Evolutionary conservation across 2,797 vertebrate genomes (phyloP), one percentile per base, ranked within the genome.

Genomic region (Scleropages formosus): DNA sequence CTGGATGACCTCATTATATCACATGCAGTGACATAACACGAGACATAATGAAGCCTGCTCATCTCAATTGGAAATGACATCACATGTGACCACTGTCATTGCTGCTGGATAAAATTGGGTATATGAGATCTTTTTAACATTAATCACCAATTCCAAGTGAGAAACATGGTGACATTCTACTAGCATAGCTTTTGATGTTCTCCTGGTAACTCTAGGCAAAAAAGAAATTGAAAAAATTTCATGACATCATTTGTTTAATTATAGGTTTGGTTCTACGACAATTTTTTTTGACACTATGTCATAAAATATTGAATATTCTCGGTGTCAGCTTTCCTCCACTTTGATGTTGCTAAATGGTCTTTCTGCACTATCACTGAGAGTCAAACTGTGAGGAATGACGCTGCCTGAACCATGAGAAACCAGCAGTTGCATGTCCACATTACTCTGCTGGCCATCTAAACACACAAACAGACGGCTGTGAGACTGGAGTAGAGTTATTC

Each of bases 391-490:
- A 11, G 65, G n/a, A n/a, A n/a, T n/a, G n/a, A n/a, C n/a, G n/a
- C n/a, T n/a, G n/a, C n/a, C n/a, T n/a, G n/a, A n/a, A 7, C 49
- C 12, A 12, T n/a, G 65, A n/a, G 46, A 39, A 68, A 49, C 18
- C 12, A 44, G 65, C 65, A 44, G n/a, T n/a, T n/a, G n/a, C n/a
- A 67, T 46, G 31, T 67, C 44, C 20, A n/a, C 46, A 49, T 68
- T 6, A 20, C 65, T 68, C 18, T 20, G 68, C 10, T 20, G 44
- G 11, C 16, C 15, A 20, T 49, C 53, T 70, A 70, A 60, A 53
- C 46, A 24, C 62, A 56, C 73, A 74, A 24, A 74, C 13, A 74
- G 39, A 73, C 16, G 63, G 20, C 7, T 51, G 46, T 24, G 12
- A 27, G 49, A 67, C 10, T 51, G 22, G 70, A 49, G 46, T 15